Evolutionary conservation across 2,888 invertebrate species (phyloP), one percentile per base, ranked within the genome.

Genomic region (Thera obeliscata): DNA sequence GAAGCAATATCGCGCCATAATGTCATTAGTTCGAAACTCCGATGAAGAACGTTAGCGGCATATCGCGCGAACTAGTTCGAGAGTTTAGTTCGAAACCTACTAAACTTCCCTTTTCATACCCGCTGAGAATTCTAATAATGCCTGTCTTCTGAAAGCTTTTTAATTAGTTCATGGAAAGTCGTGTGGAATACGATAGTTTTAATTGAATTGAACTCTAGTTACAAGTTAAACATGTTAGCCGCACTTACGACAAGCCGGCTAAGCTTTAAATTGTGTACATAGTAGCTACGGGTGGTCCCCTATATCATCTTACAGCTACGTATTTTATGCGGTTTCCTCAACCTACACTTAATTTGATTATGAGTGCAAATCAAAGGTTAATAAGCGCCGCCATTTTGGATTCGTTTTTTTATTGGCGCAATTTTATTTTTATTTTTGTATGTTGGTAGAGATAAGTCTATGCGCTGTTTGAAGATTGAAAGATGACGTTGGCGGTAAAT

Each of bases 91-190:
- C 2, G 59, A 35, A 63, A 66, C 8, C 62, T 66, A n/a, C 57
- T 33, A 56, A 69, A 69, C 57, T 69, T 56, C 60, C 36, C 66
- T 49, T 64, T 58, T 64, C 66, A 59, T 56, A 50, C 64, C 60
- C 50, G 38, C 8, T 60, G 61, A 50, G 70, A 70, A 68, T 67
- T 65, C 62, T 68, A 71, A 71, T 71, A 71, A 68, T 61, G 69
- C 33, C 59, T 62, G 56, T 41, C 59, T 62, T 41, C 62, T 63
- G 71, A 67, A 60, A 71, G 70, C 72, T 72, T 72, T 74, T 70
- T 69, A 74, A 74, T 74, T 70, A 74, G 69, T 74, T 72, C 43
- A 65, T 66, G 63, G 63, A 56, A 64, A 63, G 55, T 66, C 61
- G 67, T 59, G 56, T 56, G 33, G 59, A 60, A 64, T 61, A 63